Evolutionary conservation across 2,797 vertebrate genomes (phyloP).

Genomic region (Gadopsis marmoratus): DNA sequence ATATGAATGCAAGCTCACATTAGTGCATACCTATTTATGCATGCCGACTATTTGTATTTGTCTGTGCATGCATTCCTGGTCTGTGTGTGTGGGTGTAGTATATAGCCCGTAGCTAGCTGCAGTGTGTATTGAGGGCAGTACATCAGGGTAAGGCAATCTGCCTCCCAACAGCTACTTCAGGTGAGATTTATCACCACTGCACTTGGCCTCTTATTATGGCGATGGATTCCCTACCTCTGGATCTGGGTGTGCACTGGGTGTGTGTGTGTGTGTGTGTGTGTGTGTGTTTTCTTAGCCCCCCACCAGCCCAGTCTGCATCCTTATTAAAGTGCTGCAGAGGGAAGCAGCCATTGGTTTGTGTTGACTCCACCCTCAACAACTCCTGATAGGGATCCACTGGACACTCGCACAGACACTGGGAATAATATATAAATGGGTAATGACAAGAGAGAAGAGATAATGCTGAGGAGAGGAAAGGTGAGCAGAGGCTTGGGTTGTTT

Average conservation of each 20-base stretch:
- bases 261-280: neutral
- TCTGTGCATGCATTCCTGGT: conserved; percentile 41
- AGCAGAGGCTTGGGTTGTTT: conserved; percentile 11
- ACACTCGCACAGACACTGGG: conserved; percentile 43
- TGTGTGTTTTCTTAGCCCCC: conserved; percentile 52
- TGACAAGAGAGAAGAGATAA: conserved; percentile 50
- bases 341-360: conserved; percentile 75
- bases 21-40: conserved; percentile 26
- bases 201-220: conserved; percentile 86
- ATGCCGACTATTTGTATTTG: conserved; percentile 51
- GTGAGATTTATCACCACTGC: conserved; percentile 88
- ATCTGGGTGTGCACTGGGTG: conserved; percentile 55
- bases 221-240: conserved; percentile 82
- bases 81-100: conserved; percentile 68
- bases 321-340: conserved; percentile 84
- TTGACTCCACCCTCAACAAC: conserved; percentile 75
- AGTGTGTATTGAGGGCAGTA: conserved; percentile 79
- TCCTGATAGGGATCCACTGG: conserved; percentile 66
- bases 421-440: conserved; percentile 62
- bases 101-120: conserved; percentile 70
- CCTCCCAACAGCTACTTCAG: conserved; percentile 84
- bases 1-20: conserved; percentile 17
- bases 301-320: conserved; percentile 68
- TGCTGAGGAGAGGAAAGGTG: conserved; percentile 20
- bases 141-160: conserved; percentile 84